Base-by-base conservation (phyloP, 2,888 invertebrate genomes). In the Oeneis ivallda region DNA sequence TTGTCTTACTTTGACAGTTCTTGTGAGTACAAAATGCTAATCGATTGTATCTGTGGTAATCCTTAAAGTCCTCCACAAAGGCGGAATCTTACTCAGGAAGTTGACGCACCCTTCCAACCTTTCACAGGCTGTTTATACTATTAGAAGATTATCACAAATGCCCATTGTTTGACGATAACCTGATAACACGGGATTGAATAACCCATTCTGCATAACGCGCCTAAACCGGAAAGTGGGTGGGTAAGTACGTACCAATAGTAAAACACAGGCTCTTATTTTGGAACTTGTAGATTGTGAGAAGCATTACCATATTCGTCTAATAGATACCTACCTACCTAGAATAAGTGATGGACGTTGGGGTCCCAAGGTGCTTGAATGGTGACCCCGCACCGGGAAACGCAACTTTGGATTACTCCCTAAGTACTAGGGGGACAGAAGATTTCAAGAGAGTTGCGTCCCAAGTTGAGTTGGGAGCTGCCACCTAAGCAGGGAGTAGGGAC, bases 71-170 rank as follows among this genome's bases (percentile, higher is more conserved):
- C 65, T 72, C 64, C 67, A 72, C 81, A 82, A 81, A 81, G 76
- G 70, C 76, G 71, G 58, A 77, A 72, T n/a, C n/a, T n/a, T 72
- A 74, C 74, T 78, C 85, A 87, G 90, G 89, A 89, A 88, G 87
- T 86, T 85, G 87, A 86, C 84, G 84, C 86, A 74, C 58, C 67
- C 58, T 62, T 59, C 62, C 54, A 70, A 74, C 77, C 76, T 80
- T 82, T 76, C 78, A 62, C 71, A 79, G 79, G 79, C 79, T 85
- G 86, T 85, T 85, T 81, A n/a, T n/a, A 76, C 76, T 70, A 69
- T 76, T 75, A 69, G 66, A 71, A 75, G 80, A 82, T 83, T 80
- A 77, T 70, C 75, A 72, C 68, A 78, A 79, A 79, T 75, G 70
- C 80, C 74, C 61, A 75, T 87, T 86, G 83, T 86, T 83, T 63